Percentiles rank a stretch among this genome's conserved stretches.
Evolutionary conservation across 2,797 vertebrate species (phyloP).

Genomic region (Linurgus olivaceus): DNA sequence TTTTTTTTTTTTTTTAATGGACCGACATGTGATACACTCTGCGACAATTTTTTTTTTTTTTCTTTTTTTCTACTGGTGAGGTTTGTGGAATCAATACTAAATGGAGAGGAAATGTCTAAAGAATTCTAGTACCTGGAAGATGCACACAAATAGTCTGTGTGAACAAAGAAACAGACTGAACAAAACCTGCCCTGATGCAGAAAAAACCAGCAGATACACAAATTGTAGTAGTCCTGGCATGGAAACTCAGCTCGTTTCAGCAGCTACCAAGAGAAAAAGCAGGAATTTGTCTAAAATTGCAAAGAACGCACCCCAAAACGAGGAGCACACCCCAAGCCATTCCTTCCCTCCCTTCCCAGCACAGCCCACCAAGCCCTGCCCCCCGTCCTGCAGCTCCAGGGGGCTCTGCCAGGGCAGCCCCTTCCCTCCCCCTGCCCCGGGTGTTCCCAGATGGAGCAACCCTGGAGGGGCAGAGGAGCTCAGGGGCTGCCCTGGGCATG

Average conservation of each 20-base stretch:
- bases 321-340: not conserved
- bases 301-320: rapidly evolving
- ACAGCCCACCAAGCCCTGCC: rapidly evolving
- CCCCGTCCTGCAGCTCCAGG: not conserved
- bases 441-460: not conserved
- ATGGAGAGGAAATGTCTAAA: not conserved
- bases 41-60: not conserved
- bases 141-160: not conserved
- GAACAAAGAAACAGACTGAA: not conserved
- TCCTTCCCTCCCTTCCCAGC: not conserved
- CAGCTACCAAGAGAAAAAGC: not conserved
- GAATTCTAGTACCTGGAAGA: conserved; percentile 40
- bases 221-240: rapidly evolving
- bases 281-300: not conserved
- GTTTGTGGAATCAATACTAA: not conserved
- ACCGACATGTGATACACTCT: not conserved
- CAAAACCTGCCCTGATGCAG: not conserved
- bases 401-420: rapidly evolving
- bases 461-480: not conserved
- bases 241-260: not conserved
- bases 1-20: not conserved
- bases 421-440: not conserved
- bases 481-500: not conserved
- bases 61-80: not conserved
- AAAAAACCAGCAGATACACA: not conserved